A percentile compares a stretch with the other conserved stretches of the same genome.
phyloP scores from a whole-genome alignment of 2,888 invertebrate species.

The Eupeodes luniger region DNA sequence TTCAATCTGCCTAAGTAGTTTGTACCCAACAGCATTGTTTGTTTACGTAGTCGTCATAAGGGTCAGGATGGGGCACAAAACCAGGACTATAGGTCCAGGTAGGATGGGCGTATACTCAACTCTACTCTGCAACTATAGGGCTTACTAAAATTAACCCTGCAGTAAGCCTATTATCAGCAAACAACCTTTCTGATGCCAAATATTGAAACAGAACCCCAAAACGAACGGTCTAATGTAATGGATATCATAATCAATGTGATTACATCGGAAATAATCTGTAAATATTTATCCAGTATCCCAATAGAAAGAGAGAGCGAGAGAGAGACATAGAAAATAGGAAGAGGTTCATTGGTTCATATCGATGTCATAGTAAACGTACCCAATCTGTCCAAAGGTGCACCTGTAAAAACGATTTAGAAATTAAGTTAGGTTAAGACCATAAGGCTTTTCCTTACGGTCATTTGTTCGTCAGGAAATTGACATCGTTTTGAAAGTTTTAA shows the following conservation, averaged over 20 bases:
- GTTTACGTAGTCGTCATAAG: conserved; percentile 18
- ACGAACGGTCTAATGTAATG: conserved; percentile 45
- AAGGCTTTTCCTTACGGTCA: conserved; percentile 55
- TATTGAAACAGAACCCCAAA: conserved; percentile 55
- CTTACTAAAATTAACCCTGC: conserved; percentile 59
- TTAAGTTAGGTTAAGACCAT: conserved; percentile 62
- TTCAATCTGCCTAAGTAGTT: conserved; percentile 69
- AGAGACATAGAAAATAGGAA: neutral
- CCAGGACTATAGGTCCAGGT: neutral
- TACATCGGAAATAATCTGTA: conserved; percentile 66
- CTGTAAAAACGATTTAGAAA: conserved; percentile 38
- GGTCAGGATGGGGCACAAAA: conserved; percentile 5
- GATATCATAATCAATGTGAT: conserved; percentile 75
- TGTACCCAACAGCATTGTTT: conserved; percentile 51
- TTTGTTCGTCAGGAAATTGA: conserved; percentile 62
- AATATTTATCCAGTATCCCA: conserved; percentile 57
- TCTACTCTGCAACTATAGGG: neutral
- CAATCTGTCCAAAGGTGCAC: conserved; percentile 25
- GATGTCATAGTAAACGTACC: neutral
- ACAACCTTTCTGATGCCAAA: conserved; percentile 61
- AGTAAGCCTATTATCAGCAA: conserved; percentile 67
- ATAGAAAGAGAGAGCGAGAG: neutral
- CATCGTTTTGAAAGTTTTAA: conserved; percentile 41
- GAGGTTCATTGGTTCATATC: neutral
- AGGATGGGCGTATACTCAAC: neutral